phyloP scores from a whole-genome alignment of 2,113 vertebrate genomes.

The Perca fluviatilis region DNA sequence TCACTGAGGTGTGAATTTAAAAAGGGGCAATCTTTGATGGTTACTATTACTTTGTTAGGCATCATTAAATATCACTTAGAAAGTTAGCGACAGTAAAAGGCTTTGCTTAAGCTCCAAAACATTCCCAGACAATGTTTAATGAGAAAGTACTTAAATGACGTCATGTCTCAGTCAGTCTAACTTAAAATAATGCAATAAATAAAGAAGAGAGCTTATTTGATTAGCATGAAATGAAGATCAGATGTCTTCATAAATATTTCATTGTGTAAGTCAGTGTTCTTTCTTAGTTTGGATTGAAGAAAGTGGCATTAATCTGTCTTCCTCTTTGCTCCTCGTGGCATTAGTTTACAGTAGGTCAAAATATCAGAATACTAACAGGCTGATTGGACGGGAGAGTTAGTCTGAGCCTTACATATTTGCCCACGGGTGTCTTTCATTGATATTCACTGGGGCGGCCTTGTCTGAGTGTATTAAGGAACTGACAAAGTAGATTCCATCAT shows the following conservation, averaged over 20 bases:
- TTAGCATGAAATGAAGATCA: slow-evolving; percentile 22
- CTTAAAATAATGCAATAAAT: slow-evolving; percentile 33
- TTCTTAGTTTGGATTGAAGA: slow-evolving; percentile 27
- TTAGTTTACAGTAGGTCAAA: slow-evolving; percentile 37
- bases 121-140: slow-evolving; percentile 58
- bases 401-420: slow-evolving; percentile 54
- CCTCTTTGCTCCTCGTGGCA: slow-evolving; percentile 13
- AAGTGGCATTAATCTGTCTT: slow-evolving; percentile 15
- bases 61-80: slow-evolving; percentile 59
- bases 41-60: slow-evolving; percentile 38
- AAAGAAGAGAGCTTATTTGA: slow-evolving; percentile 32
- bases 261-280: neutral
- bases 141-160: slow-evolving; percentile 10
- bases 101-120: slow-evolving; percentile 43
- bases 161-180: slow-evolving; percentile 51
- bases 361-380: slow-evolving; percentile 40
- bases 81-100: slow-evolving; percentile 52
- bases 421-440: slow-evolving; percentile 82
- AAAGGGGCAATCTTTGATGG: slow-evolving; percentile 45
- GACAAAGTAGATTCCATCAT: slow-evolving; percentile 87
- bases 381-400: slow-evolving; percentile 56
- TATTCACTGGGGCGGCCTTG: slow-evolving; percentile 84
- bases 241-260: slow-evolving; percentile 37
- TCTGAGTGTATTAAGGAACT: slow-evolving; percentile 83
- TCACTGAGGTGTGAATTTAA: slow-evolving; percentile 51